Conservation (phyloP, 2,888 invertebrate species). For the Digitonthophagus gazella region DNA sequence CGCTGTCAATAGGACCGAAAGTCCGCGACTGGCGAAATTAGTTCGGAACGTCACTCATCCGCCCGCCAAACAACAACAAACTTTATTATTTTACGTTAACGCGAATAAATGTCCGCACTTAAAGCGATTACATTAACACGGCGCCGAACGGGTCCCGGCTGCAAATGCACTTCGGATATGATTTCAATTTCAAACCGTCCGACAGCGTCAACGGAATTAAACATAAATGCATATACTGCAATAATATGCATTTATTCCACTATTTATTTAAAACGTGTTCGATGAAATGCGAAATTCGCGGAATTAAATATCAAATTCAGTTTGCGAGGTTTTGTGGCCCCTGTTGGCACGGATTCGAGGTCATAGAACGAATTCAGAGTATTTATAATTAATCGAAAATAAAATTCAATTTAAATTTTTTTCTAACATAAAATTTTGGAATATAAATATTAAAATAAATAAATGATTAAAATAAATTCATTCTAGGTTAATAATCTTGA, state of each 20-base stretch:
- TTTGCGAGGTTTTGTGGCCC: background rate
- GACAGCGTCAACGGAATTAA: conserved; percentile 18
- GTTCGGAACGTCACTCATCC: conserved; percentile 16
- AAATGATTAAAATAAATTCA: no score
- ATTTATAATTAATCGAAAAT: background rate
- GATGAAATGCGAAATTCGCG: conserved; percentile 34
- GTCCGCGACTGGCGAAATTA: conserved; percentile 14
- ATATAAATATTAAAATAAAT: no score
- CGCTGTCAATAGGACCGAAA: conserved; percentile 15
- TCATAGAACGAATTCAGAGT: background rate
- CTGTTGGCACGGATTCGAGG: background rate
- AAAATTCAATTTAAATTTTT: background rate
- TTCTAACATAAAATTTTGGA: no score
- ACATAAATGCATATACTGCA: conserved; percentile 30
- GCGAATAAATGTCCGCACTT: conserved; percentile 27
- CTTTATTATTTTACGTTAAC: conserved; percentile 19
- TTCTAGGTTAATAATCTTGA: no score
- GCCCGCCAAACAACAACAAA: conserved; percentile 14
- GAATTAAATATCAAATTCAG: conserved; percentile 33
- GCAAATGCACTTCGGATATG: conserved; percentile 35
- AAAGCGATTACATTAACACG: conserved; percentile 37
- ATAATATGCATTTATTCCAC: conserved; percentile 35
- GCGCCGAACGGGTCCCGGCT: conserved; percentile 24
- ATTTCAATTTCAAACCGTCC: conserved; percentile 24
- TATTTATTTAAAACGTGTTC: conserved; percentile 34